Evolutionary conservation across 2,888 invertebrate species (phyloP).

Genomic region (Epirrhoe alternata): DNA sequence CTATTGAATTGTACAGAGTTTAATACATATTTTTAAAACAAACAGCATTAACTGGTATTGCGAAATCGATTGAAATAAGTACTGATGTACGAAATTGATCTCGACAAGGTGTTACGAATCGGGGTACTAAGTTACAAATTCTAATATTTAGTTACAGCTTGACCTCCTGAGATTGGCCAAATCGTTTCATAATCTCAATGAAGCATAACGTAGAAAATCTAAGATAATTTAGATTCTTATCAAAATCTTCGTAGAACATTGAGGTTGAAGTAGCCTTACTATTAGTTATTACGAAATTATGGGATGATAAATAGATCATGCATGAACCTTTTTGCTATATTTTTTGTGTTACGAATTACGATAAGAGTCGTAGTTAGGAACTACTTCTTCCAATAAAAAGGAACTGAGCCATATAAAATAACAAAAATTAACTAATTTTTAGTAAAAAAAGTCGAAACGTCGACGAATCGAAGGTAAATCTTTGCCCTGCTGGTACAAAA

Average conservation of each 20-base stretch:
- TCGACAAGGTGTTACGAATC: constrained; percentile 34
- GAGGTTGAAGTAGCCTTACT: background rate
- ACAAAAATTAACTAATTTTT: too few relatives aligned
- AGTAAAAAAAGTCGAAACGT: too few relatives aligned
- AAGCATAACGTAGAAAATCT: constrained; percentile 45
- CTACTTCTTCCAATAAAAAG: background rate
- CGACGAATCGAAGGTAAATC: too few relatives aligned
- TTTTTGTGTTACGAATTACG: background rate
- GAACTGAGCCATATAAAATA: too few relatives aligned
- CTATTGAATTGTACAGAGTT: background rate
- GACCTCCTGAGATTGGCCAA: constrained; percentile 40
- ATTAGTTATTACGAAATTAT: background rate
- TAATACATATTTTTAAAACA: background rate
- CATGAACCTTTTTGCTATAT: background rate
- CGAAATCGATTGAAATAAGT: background rate
- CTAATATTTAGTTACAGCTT: constrained; percentile 44
- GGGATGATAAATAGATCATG: background rate
- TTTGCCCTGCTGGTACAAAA: too few relatives aligned
- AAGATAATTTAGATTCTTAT: constrained; percentile 12
- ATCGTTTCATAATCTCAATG: constrained; percentile 60
- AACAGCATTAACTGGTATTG: background rate
- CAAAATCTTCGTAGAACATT: background rate
- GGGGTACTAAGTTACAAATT: constrained; percentile 48
- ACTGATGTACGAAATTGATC: constrained; percentile 19
- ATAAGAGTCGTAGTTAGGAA: background rate